phyloP scores from a whole-genome alignment of 2,888 invertebrate genomes.

The Hetaerina titia region DNA sequence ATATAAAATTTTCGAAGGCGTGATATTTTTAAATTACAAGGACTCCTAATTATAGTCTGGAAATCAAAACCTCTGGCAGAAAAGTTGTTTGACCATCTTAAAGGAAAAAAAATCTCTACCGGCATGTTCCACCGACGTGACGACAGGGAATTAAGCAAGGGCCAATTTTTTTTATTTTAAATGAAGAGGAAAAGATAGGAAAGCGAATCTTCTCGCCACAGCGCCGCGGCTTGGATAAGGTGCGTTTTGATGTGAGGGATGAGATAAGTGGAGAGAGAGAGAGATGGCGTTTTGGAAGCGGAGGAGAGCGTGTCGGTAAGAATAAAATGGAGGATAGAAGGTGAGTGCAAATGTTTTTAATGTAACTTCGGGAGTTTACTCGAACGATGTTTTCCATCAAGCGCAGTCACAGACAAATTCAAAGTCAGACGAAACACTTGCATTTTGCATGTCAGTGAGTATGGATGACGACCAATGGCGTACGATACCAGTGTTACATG shows the following conservation, averaged over 20 bases:
- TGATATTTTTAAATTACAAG: too few species aligned
- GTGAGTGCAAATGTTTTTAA: not conserved
- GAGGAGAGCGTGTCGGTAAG: not conserved
- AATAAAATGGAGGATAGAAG: not conserved
- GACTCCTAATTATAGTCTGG: too few species aligned
- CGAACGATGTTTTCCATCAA: too few species aligned
- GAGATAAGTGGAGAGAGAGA: not conserved
- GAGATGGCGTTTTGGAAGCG: not conserved
- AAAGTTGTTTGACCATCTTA: not conserved
- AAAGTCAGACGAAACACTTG: too few species aligned
- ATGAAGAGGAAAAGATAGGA: not conserved
- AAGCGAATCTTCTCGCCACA: not conserved
- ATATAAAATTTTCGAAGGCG: too few species aligned
- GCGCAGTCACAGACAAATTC: too few species aligned
- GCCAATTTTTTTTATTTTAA: not conserved
- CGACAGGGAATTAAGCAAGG: not conserved
- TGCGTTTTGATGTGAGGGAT: not conserved
- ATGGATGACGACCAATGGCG: too few species aligned
- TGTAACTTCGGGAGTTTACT: too few species aligned
- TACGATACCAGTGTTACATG: too few species aligned
- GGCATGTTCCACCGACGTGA: not conserved
- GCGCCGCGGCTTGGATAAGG: not conserved
- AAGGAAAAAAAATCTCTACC: not conserved
- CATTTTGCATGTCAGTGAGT: too few species aligned
- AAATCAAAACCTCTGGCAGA: too few species aligned